Evolutionary conservation across 30 jellyfish, hydroid and myxozoan genomes (phyloP).

Genomic region (Mastigias papua): DNA sequence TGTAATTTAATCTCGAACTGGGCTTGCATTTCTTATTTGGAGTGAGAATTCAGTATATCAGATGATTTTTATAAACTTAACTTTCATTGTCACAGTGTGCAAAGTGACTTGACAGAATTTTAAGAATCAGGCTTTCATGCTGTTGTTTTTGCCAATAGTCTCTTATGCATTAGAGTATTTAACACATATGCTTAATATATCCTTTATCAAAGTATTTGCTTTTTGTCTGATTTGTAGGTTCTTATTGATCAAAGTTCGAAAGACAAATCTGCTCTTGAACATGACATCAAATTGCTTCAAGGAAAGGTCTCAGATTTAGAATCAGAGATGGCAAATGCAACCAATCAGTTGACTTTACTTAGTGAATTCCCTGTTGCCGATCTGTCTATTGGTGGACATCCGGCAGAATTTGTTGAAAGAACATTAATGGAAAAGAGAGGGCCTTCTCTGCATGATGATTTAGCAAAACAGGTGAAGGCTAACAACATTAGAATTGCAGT

Average conservation of each 20-base stretch:
- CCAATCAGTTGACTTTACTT: conserved; percentile 34
- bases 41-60: too few relatives aligned
- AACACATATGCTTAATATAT: too few relatives aligned
- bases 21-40: too few relatives aligned
- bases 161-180: too few relatives aligned
- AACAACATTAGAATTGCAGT: conserved; percentile 74
- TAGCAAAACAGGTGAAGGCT: conserved; percentile 73
- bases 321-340: conserved; percentile 23
- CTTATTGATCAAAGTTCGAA: conserved; percentile 17
- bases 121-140: too few relatives aligned
- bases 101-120: too few relatives aligned
- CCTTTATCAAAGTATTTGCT: too few relatives aligned
- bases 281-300: conserved; percentile 27
- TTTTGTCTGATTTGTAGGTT: background rate
- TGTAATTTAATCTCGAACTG: too few relatives aligned
- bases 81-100: too few relatives aligned
- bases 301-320: conserved; percentile 30
- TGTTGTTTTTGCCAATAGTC: too few relatives aligned
- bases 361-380: conserved; percentile 84
- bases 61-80: too few relatives aligned
- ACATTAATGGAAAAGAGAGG: background rate
- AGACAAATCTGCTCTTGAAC: conserved; percentile 31
- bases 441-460: conserved; percentile 38
- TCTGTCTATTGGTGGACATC: conserved; percentile 2
- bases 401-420: background rate